Percentiles rank a stretch among this genome's conserved stretches.
Conservation (phyloP, 1,140 invertebrate species). For the Triops longicaudatus region DNA sequence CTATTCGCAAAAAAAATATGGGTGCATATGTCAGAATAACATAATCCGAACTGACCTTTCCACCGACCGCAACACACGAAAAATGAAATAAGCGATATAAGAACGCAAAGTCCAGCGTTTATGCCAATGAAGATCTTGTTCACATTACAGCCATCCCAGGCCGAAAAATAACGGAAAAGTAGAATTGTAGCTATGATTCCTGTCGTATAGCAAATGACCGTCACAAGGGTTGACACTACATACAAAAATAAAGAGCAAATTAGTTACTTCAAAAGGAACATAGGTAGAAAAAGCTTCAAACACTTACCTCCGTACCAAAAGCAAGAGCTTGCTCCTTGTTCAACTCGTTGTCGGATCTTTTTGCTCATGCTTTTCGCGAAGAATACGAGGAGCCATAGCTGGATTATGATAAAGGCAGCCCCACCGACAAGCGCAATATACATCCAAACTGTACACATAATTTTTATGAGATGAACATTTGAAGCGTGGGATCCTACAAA, state of each 20-base stretch:
- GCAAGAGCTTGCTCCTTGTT: conserved; percentile 41
- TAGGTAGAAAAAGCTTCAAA: background rate
- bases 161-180: conserved; percentile 35
- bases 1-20: conserved; percentile 9
- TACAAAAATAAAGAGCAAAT: conserved; percentile 20
- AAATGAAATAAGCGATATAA: conserved; percentile 35
- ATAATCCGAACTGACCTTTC: conserved; percentile 2
- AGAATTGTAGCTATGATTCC: conserved; percentile 32
- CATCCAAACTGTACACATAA: conserved; percentile 43
- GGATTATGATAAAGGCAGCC: conserved; percentile 49
- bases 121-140: conserved; percentile 38
- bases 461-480: background rate
- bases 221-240: conserved; percentile 34
- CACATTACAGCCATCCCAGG: conserved; percentile 33
- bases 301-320: conserved; percentile 44
- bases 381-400: conserved; percentile 49
- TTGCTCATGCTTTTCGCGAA: conserved; percentile 50
- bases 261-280: background rate
- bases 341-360: conserved; percentile 42
- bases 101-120: conserved; percentile 35
- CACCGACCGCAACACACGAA: conserved; percentile 31
- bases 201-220: conserved; percentile 32
- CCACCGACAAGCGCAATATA: conserved; percentile 47
- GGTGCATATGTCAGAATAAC: background rate
- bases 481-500: background rate